These are phyloP conservation scores for Callorhinus ursinus DNA, from an alignment of 2,113 vertebrate species.

Conservation along the genomic window DNA sequence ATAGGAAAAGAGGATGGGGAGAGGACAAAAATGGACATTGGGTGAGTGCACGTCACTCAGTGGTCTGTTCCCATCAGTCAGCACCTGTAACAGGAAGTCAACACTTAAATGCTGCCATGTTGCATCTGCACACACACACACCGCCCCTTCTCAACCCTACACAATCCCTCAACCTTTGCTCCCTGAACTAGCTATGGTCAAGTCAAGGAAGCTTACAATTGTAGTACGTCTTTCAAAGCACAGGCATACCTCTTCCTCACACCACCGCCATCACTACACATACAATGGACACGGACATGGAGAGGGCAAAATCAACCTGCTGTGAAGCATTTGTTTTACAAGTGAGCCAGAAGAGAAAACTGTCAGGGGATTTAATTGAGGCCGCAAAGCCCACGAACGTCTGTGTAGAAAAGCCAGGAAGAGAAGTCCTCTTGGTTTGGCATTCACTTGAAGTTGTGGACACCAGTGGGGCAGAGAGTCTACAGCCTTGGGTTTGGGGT, in stretches of 20 bases:
- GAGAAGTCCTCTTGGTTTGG: neutral
- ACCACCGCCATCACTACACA: neutral
- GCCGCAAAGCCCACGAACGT: neutral
- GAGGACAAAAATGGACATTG: neutral
- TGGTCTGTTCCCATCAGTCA: neutral
- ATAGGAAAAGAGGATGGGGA: constrained; percentile 3
- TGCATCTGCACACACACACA: no score
- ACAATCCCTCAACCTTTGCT: neutral
- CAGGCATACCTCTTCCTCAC: neutral
- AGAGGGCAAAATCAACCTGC: neutral
- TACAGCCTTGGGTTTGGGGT: neutral
- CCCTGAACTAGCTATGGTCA: neutral
- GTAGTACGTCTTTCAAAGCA: neutral
- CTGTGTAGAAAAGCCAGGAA: neutral
- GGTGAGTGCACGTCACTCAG: fast-evolving
- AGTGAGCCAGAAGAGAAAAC: neutral
- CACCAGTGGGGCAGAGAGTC: neutral
- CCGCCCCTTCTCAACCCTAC: neutral
- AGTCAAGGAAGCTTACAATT: neutral
- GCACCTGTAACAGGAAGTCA: neutral
- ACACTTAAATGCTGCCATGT: neutral
- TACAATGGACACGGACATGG: neutral
- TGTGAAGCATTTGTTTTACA: neutral
- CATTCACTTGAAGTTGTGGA: neutral
- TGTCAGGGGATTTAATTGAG: neutral